Evolutionary conservation across 2,888 invertebrate genomes (phyloP).

Genomic region (Selenia dentaria): DNA sequence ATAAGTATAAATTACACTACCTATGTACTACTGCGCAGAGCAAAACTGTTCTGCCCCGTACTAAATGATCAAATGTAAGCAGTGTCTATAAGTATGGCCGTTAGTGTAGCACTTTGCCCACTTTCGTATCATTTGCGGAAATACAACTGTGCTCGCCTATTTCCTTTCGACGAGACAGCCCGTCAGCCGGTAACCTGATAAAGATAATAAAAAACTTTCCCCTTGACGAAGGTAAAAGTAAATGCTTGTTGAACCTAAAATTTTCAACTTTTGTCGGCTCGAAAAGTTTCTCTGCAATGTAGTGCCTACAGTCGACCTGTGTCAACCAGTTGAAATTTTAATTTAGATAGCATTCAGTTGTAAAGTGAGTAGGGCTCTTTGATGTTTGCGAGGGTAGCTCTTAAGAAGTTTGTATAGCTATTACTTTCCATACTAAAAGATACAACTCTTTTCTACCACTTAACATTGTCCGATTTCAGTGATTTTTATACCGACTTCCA

Average conservation of each 20-base stretch:
- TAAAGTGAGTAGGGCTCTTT: slow-evolving; percentile 8
- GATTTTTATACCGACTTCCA: too few species aligned
- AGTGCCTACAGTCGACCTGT: slow-evolving; percentile 20
- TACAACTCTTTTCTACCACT: too few species aligned
- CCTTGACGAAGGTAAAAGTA: slow-evolving; percentile 18
- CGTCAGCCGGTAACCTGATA: slow-evolving; percentile 1
- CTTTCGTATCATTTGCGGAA: not conserved
- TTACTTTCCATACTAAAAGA: too few species aligned
- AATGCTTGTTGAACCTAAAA: slow-evolving; percentile 3
- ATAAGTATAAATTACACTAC: too few species aligned
- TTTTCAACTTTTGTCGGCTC: slow-evolving; percentile 15
- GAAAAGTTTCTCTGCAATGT: slow-evolving; percentile 6
- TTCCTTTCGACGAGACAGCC: not conserved
- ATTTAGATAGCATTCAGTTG: slow-evolving; percentile 44
- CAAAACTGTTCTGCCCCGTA: too few species aligned
- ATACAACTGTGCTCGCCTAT: not conserved
- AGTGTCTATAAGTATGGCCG: too few species aligned
- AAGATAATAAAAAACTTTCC: slow-evolving; percentile 6
- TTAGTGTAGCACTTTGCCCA: too few species aligned
- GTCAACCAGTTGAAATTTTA: slow-evolving; percentile 36
- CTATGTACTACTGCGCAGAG: too few species aligned
- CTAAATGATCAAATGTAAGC: too few species aligned
- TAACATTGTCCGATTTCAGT: too few species aligned
- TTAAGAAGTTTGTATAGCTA: too few species aligned
- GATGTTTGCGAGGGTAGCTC: not conserved